Conservation (phyloP, 1,140 invertebrate species). For the Thalassaphorura encarpata region DNA sequence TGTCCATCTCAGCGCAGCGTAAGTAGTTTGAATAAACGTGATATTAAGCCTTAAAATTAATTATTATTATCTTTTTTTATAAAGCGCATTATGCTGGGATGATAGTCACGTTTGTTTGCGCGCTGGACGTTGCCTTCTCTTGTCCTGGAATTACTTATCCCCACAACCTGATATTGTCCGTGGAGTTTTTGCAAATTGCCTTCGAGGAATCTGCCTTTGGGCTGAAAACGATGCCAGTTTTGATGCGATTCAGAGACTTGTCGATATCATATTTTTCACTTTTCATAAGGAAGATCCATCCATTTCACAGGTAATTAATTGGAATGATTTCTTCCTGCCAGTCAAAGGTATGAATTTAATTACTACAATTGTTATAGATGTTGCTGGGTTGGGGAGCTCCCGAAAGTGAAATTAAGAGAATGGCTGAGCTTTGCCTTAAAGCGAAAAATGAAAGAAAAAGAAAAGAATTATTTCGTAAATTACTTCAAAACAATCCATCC, state of each 20-base stretch:
- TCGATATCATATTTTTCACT: background rate
- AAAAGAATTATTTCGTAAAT: conserved; percentile 11
- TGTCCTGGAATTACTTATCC: background rate
- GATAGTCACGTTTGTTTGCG: background rate
- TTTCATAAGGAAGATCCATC: conserved; percentile 1
- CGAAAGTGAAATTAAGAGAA: background rate
- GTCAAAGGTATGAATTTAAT: background rate
- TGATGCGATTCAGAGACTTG: background rate
- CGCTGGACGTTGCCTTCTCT: background rate
- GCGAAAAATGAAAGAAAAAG: conserved; percentile 5
- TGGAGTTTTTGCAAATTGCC: background rate
- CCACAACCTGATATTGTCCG: background rate
- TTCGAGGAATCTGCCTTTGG: background rate
- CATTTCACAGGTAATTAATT: conserved; percentile 5
- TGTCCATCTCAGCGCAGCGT: background rate
- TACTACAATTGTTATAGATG: background rate
- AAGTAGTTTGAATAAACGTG: background rate
- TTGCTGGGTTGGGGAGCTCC: conserved; percentile 8
- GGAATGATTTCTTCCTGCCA: background rate
- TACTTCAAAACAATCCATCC: conserved; percentile 8
- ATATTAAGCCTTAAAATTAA: background rate
- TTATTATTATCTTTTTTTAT: background rate
- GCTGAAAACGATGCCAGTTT: background rate
- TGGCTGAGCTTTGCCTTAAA: background rate
- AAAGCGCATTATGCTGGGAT: background rate